phyloP scores from a whole-genome alignment of 2,888 invertebrate genomes.

The Theristus sp. region DNA sequence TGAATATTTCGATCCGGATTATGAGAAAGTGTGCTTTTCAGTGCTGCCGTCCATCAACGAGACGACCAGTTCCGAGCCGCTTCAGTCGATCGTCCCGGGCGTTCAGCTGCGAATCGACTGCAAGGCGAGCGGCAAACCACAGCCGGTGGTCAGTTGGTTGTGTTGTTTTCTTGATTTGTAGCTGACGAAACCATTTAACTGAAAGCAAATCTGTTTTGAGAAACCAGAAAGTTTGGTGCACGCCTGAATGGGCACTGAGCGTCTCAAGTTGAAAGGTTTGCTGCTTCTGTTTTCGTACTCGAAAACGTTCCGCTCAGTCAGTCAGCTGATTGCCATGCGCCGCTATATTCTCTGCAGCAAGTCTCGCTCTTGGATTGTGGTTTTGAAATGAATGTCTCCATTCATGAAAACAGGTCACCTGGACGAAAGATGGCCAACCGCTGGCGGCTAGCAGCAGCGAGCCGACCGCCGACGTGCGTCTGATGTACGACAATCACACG shows the following conservation, averaged over 20 bases:
- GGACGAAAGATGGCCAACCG: constrained; percentile 8
- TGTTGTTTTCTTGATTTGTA: too few relatives aligned
- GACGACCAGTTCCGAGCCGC: constrained; percentile 13
- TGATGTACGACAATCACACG: constrained; percentile 11
- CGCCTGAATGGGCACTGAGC: not conserved
- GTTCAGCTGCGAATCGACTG: constrained; percentile 31
- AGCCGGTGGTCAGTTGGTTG: constrained; percentile 19
- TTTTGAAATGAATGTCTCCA: not conserved
- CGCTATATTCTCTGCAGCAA: too few relatives aligned
- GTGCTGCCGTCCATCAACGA: constrained; percentile 21
- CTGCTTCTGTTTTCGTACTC: not conserved
- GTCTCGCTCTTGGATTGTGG: too few relatives aligned
- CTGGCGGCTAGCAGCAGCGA: not conserved
- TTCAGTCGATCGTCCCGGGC: constrained; percentile 14
- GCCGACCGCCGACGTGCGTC: not conserved
- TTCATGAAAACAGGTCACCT: constrained; percentile 3
- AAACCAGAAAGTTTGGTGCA: too few relatives aligned
- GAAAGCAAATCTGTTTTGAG: too few relatives aligned
- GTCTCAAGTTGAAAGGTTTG: too few relatives aligned
- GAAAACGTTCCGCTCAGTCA: not conserved
- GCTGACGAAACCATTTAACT: too few relatives aligned
- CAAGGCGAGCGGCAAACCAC: constrained; percentile 30
- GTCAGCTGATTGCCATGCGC: not conserved
- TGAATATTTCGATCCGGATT: too few relatives aligned
- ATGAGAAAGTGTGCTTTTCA: too few relatives aligned